Evolutionary conservation across 2,113 vertebrate genomes (phyloP), one percentile per base, ranked within the genome.

Genomic region (Pachycephala philippinensis): DNA sequence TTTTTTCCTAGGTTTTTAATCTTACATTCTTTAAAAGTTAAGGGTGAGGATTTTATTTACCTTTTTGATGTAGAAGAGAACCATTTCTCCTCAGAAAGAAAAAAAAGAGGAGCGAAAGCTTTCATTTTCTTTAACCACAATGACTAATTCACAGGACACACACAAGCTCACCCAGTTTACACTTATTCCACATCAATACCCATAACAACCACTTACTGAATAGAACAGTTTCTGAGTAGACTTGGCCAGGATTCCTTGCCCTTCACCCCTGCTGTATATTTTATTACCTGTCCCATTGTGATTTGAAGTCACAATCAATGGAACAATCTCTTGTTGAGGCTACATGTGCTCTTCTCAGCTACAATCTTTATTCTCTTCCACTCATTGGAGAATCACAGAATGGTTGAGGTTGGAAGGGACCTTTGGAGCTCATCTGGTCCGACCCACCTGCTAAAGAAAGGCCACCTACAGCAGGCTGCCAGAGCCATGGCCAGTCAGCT

Each of bases 251-350:
- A 61, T 92, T 86, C 49, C 31, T 56, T 40, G 44, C 31, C 42
- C 31, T 88, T 50, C 1, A 0, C 31, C 27, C 6, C 7, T 22
- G 5, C 6, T 6, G 0, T n/a, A 14, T 49, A 57, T 91, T 91
- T 82, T 64, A 47, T 76, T 71, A 50, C 27, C 14, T 77, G 11
- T 72, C 63, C 37, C 30, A 13, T 6, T 49, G 15, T 27, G 49
- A 72, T 85, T 44, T 79, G 49, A 78, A 89, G 44, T 59, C 44
- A 70, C 47, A 82, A 28, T 50, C 57, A 59, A 30, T 17, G n/a
- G 30, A 79, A 80, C 14, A 80, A 79, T 47, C 31, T 72, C 44
- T n/a, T 40, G 4, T 30, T 85, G 24, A 60, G n/a, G 52, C 11
- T 84, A 35, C 33, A 19, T 4, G 13, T 23, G 15, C 7, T 53